These are phyloP conservation scores for Arremon aurantiirostris DNA, from an alignment of 2,797 vertebrate species.

Conservation along the genomic window DNA sequence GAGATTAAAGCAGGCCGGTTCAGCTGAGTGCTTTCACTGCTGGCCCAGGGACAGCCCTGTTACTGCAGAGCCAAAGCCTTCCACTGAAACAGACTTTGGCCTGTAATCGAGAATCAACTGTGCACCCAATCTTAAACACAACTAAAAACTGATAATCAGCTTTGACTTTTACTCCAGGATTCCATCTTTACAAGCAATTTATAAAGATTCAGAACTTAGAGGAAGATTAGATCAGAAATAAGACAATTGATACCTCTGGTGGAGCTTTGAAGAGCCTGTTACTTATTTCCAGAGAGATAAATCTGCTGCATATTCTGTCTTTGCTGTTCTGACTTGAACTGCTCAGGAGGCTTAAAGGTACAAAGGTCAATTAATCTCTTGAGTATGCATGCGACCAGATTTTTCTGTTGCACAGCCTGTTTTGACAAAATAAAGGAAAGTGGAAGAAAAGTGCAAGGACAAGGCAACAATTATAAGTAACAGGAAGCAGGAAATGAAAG, in stretches of 20 bases:
- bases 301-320: not conserved
- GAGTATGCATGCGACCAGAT: not conserved
- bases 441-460: not conserved
- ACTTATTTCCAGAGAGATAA: not conserved
- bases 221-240: not conserved
- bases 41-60: not conserved
- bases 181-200: not conserved
- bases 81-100: not conserved
- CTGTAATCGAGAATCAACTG: not conserved
- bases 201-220: not conserved
- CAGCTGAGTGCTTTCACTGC: not conserved
- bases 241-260: not conserved
- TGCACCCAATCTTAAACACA: not conserved
- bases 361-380: constrained; percentile 19
- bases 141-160: not conserved
- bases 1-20: not conserved
- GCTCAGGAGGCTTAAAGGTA: not conserved
- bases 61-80: rapidly evolving
- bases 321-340: not conserved
- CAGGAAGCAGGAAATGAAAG: not conserved
- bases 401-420: not conserved
- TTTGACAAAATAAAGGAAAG: not conserved
- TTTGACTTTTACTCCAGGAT: not conserved
- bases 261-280: not conserved
- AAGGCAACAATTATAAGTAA: not conserved